Evolutionary conservation across 30 jellyfish, hydroid and myxozoan species (phyloP).

Genomic region (Phacellophora camtschatica): DNA sequence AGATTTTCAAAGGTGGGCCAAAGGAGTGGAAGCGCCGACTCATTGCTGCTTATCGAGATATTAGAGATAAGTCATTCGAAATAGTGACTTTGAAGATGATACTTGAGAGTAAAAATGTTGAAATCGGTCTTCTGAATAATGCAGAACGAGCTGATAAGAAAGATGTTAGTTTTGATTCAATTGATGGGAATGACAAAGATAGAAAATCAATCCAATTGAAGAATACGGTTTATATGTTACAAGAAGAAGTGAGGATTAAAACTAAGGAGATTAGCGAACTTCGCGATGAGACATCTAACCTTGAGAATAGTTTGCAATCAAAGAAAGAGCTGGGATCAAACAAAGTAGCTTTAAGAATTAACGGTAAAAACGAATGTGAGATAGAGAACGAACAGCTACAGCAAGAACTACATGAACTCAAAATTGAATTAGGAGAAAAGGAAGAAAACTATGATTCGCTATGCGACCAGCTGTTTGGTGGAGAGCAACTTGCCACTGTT

Average conservation of each 20-base stretch:
- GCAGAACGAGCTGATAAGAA: slow-evolving; percentile 11
- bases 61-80: slow-evolving; percentile 78
- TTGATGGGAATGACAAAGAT: background rate
- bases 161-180: background rate
- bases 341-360: background rate
- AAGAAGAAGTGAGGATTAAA: slow-evolving; percentile 16
- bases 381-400: slow-evolving; percentile 30
- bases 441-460: slow-evolving; percentile 52
- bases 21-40: slow-evolving; percentile 65
- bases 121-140: slow-evolving; percentile 47
- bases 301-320: slow-evolving; percentile 9
- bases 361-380: slow-evolving; percentile 43
- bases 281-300: slow-evolving; percentile 12
- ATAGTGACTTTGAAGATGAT: slow-evolving; percentile 70
- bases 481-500: slow-evolving; percentile 7
- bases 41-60: slow-evolving; percentile 69
- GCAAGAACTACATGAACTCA: slow-evolving; percentile 3
- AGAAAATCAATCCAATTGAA: background rate
- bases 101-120: slow-evolving; percentile 59
- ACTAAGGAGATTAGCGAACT: slow-evolving; percentile 16
- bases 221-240: slow-evolving; percentile 11
- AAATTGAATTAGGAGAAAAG: background rate
- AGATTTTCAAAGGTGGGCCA: slow-evolving; percentile 46
- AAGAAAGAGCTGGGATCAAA: background rate
- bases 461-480: slow-evolving; percentile 54